A percentile compares a stretch with the other conserved stretches of the same genome.
Conservation (phyloP, 2,113 vertebrate species). For the Lutjanus erythropterus region DNA sequence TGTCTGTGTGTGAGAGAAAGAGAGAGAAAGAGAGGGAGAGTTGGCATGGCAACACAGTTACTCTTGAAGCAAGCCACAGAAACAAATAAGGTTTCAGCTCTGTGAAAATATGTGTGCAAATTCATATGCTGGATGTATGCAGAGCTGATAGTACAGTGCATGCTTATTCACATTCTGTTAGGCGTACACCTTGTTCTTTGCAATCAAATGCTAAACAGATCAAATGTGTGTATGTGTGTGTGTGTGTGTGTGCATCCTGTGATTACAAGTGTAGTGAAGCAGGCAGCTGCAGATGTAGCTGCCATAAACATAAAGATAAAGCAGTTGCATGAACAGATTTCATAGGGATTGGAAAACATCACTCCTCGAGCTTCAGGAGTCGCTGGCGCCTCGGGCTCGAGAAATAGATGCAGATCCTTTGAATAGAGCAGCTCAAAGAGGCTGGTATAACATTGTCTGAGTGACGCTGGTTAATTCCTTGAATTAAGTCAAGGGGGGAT, state of each 20-base stretch:
- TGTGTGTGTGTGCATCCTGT: conserved; percentile 10
- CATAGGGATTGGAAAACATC: conserved; percentile 49
- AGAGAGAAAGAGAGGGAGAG: conserved; percentile 43
- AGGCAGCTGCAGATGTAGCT: conserved; percentile 54
- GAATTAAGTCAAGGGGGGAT: conserved; percentile 58
- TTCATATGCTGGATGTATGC: conserved; percentile 51
- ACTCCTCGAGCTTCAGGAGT: conserved; percentile 58
- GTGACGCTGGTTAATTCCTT: conserved; percentile 53
- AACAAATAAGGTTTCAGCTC: conserved; percentile 75
- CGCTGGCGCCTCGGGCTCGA: conserved; percentile 44
- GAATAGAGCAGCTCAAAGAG: conserved; percentile 46
- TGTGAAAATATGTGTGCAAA: conserved; percentile 71
- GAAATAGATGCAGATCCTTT: conserved; percentile 59
- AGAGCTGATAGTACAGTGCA: conserved; percentile 28
- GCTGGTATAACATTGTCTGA: conserved; percentile 45
- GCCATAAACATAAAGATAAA: conserved; percentile 66
- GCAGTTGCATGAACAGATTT: conserved; percentile 58
- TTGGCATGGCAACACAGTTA: conserved; percentile 81
- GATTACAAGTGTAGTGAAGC: conserved; percentile 54
- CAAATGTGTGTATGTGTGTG: conserved; percentile 27
- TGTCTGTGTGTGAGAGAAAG: not conserved
- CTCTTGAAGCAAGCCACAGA: conserved; percentile 74
- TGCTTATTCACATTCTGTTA: conserved; percentile 28
- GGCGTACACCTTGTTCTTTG: conserved; percentile 46
- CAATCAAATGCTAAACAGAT: conserved; percentile 49